A percentile compares a stretch with the other conserved stretches of the same genome.
phyloP scores from a whole-genome alignment of 2,797 vertebrate species.

The Enteromius argenteus region DNA sequence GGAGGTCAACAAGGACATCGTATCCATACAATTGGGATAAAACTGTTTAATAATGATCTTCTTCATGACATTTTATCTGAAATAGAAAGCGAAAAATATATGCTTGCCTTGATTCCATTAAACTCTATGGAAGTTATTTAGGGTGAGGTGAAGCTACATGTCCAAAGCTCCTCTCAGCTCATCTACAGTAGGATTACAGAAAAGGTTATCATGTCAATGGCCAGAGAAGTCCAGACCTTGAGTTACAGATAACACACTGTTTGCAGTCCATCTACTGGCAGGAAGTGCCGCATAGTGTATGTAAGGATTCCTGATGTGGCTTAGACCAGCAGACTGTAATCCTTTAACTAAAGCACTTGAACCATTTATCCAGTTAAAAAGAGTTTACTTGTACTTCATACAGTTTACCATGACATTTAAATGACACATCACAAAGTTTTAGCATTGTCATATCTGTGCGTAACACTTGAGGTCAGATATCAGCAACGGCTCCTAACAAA shows the following conservation, averaged over 20 bases:
- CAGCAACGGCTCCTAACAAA: background rate
- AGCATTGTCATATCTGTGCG: background rate
- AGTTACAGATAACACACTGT: background rate
- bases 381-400: background rate
- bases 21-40: constrained; percentile 13
- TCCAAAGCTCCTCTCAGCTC: background rate
- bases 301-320: background rate
- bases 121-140: background rate
- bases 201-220: background rate
- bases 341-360: constrained; percentile 12
- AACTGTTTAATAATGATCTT: background rate
- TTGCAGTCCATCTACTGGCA: background rate
- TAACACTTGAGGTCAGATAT: background rate
- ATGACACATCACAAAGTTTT: background rate
- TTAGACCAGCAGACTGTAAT: background rate
- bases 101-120: background rate
- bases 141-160: background rate
- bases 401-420: background rate
- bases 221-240: background rate
- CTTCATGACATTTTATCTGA: background rate
- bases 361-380: constrained; percentile 12
- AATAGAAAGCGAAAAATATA: background rate
- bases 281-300: background rate
- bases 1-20: background rate
- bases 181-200: constrained; percentile 6